Percentiles rank a stretch among this genome's conserved stretches.
Conservation (phyloP, 2,888 invertebrate genomes). For the Orthonychiurus folsomi region DNA sequence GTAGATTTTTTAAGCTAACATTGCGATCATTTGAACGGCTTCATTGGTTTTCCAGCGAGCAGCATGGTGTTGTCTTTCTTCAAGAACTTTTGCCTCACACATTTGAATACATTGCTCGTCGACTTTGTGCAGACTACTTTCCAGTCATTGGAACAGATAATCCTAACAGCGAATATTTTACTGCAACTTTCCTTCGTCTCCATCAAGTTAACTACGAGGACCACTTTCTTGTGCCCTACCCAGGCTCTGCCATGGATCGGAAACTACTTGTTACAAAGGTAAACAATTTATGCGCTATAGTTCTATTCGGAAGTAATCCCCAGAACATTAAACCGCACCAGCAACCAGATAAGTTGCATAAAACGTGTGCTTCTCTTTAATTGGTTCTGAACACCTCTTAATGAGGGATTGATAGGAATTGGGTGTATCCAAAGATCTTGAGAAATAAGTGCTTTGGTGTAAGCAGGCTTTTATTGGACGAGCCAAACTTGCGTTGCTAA, state of each 20-base stretch:
- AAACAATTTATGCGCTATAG: background rate
- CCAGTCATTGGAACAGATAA: slow-evolving; percentile 43
- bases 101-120: slow-evolving; percentile 44
- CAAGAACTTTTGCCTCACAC: slow-evolving; percentile 51
- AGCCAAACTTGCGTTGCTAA: slow-evolving; percentile 47
- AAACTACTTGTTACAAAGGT: slow-evolving; percentile 49
- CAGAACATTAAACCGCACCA: too few species aligned
- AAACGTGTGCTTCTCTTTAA: too few species aligned
- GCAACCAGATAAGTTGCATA: too few species aligned
- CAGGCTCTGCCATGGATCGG: slow-evolving; percentile 48
- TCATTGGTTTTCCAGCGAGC: slow-evolving; percentile 44
- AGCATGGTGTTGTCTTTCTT: slow-evolving; percentile 51
- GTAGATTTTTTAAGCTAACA: background rate
- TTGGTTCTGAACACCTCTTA: too few species aligned
- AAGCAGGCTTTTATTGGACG: slow-evolving; percentile 43
- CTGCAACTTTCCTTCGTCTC: slow-evolving; percentile 45
- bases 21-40: slow-evolving; percentile 2
- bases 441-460: too few species aligned
- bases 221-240: slow-evolving; percentile 47
- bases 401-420: too few species aligned
- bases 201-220: slow-evolving; percentile 44
- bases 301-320: background rate
- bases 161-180: slow-evolving; percentile 45
- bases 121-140: slow-evolving; percentile 45
- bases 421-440: too few species aligned